Evolutionary conservation across 2,113 vertebrate genomes (phyloP), one percentile per base, ranked within the genome.

Genomic region (Ardeotis arabs): DNA sequence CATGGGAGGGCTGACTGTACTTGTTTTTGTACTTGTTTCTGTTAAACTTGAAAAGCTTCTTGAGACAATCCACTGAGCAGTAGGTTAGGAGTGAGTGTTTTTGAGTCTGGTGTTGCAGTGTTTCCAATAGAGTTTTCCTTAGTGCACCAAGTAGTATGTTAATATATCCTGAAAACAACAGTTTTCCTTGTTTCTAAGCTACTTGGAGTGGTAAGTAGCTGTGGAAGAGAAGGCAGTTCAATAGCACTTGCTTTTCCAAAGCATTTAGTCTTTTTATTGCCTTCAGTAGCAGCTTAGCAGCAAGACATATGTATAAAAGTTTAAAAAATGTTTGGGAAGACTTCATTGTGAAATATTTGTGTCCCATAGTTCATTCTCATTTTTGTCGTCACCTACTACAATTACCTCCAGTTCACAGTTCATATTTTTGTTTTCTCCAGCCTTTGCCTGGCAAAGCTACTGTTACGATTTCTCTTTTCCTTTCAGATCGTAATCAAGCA

Each of bases 21-120:
- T 94, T 93, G 85, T 11, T 77, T 87, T 90, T 90, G n/a, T 80
- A 37, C 39, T 93, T 83, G 8, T 13, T 84, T 87, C 52, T 92
- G 31, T 92, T 90, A 74, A 67, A 81, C 33, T 67, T 39, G 73
- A 87, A 67, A 80, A 80, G 50, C 55, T 80, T 45, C 39, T 88
- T 92, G 53, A 69, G 78, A 28, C 29, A 19, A 94, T 62, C 60
- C 13, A 24, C 66, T 53, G 29, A 89, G n/a, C 9, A 75, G 73
- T 28, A 75, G 37, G 45, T 63, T 31, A 49, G 59, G 23, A 88
- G 28, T 39, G 8, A 75, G 18, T 74, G n/a, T 25, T 41, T 85
- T 63, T 23, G 31, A 44, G 37, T 76, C 29, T 80, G 35, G 15
- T 28, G 37, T 0, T 56, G 22, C 17, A 21, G 22, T 55, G 9